Percentiles rank a stretch among this genome's conserved stretches.
phyloP scores from a whole-genome alignment of 2,797 vertebrate genomes.

The Oreochromis grahami region DNA sequence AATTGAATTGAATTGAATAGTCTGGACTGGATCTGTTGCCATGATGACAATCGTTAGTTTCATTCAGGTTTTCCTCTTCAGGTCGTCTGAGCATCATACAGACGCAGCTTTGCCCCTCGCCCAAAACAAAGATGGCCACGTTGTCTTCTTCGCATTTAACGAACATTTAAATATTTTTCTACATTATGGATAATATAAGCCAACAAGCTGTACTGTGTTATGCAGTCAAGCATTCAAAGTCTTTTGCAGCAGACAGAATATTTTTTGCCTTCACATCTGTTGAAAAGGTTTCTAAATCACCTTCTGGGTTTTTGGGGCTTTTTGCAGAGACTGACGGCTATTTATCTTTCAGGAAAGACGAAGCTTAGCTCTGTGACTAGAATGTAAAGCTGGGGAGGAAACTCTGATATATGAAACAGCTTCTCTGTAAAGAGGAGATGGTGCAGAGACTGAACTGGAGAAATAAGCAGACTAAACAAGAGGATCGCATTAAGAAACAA shows the following conservation, averaged over 20 bases:
- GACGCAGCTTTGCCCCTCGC: fast-evolving
- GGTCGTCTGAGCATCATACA: too few species aligned
- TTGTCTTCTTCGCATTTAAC: fast-evolving
- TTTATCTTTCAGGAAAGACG: background rate
- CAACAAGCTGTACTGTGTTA: background rate
- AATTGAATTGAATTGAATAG: too few species aligned
- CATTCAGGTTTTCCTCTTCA: too few species aligned
- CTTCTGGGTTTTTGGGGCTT: background rate
- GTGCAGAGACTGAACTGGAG: background rate
- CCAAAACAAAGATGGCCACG: background rate
- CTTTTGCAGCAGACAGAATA: background rate
- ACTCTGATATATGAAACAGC: background rate
- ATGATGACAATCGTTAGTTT: fast-evolving
- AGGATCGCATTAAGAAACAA: background rate
- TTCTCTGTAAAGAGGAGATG: background rate
- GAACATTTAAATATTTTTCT: background rate
- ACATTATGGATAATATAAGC: background rate
- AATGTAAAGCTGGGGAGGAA: background rate
- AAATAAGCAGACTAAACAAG: background rate
- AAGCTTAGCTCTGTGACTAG: background rate
- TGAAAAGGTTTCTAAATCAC: background rate
- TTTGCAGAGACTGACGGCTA: background rate
- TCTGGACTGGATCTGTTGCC: background rate
- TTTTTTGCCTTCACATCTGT: background rate
- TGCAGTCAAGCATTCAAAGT: background rate